Conservation (phyloP, 2,888 invertebrate species). For the Andrena hattorfiana region DNA sequence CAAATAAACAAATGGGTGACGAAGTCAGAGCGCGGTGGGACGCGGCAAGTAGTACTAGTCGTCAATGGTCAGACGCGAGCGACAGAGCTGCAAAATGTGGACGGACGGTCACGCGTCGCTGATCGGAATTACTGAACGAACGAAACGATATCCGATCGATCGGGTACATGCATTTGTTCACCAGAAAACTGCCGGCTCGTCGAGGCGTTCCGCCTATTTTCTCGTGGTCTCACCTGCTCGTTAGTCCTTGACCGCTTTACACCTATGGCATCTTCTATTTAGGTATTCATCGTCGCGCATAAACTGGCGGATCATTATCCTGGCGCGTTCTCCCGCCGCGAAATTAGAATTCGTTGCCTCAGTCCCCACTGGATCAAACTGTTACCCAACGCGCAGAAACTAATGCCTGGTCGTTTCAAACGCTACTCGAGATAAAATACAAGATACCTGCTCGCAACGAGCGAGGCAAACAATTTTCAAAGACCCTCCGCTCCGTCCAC, state of each 20-base stretch:
- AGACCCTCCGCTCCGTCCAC: not conserved
- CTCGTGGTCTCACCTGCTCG: conserved; percentile 66
- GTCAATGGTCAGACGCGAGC: conserved; percentile 45
- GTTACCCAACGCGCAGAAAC: not conserved
- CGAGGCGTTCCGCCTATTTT: conserved; percentile 65
- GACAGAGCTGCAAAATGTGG: conserved; percentile 42
- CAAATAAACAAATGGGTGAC: not conserved
- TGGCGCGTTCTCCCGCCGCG: conserved; percentile 15
- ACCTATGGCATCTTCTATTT: conserved; percentile 67
- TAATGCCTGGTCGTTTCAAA: no score
- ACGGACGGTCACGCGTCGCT: conserved; percentile 40
- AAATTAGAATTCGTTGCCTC: conserved; percentile 1
- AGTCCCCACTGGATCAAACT: not conserved
- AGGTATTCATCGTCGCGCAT: conserved; percentile 60
- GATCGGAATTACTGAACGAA: conserved; percentile 59
- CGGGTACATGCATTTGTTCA: conserved; percentile 59
- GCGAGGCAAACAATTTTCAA: no score
- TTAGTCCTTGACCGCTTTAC: conserved; percentile 72
- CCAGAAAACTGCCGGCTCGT: conserved; percentile 46
- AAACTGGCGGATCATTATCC: conserved; percentile 54
- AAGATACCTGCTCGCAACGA: no score
- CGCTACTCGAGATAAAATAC: no score
- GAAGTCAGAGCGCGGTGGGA: not conserved
- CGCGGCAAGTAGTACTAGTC: conserved; percentile 33
- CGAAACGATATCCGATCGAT: conserved; percentile 63